phyloP scores from a whole-genome alignment of 2,113 vertebrate species.

The Hemicordylus capensis region DNA sequence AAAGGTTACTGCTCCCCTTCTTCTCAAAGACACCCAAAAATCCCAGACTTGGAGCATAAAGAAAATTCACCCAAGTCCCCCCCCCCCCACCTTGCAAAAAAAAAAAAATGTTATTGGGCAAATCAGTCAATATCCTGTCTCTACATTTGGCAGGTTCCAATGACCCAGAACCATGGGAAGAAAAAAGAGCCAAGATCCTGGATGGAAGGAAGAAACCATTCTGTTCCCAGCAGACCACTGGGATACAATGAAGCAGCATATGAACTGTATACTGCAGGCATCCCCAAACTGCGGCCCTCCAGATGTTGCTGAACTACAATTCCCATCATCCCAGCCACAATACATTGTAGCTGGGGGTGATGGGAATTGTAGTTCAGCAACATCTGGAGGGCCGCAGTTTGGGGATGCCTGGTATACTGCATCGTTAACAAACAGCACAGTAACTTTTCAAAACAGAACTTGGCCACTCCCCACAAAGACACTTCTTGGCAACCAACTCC shows the following conservation, averaged over 20 bases:
- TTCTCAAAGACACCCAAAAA: too few relatives aligned
- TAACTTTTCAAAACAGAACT: background rate
- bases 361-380: too few relatives aligned
- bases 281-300: too few relatives aligned
- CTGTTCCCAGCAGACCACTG: background rate
- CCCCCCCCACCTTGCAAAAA: too few relatives aligned
- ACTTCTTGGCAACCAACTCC: background rate
- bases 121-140: background rate
- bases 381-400: too few relatives aligned
- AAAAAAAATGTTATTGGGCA: background rate
- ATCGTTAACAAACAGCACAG: background rate
- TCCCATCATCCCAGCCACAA: too few relatives aligned
- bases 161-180: background rate
- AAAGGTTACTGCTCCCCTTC: too few relatives aligned
- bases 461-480: background rate
- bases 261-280: background rate
- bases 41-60: background rate
- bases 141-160: background rate
- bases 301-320: too few relatives aligned
- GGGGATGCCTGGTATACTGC: too few relatives aligned
- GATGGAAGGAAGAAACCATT: background rate
- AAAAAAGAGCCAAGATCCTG: background rate
- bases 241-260: background rate
- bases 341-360: too few relatives aligned
- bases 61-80: background rate